phyloP scores from a whole-genome alignment of 2,888 invertebrate species.

The Mesochorus sp. region DNA sequence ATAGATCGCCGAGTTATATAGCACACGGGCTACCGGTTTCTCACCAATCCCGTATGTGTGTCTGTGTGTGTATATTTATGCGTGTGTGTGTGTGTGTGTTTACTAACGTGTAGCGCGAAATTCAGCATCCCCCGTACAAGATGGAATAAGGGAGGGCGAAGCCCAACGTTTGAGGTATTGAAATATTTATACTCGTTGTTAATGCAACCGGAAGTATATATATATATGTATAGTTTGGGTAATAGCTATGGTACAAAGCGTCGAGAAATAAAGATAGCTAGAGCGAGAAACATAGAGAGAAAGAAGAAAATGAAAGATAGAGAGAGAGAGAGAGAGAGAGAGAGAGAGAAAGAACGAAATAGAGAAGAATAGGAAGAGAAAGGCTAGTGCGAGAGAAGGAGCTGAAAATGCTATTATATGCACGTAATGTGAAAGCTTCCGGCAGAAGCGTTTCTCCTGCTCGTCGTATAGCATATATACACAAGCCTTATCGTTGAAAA shows the following conservation, averaged over 20 bases:
- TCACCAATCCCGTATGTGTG: background rate
- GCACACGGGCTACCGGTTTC: background rate
- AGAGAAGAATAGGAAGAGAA: background rate
- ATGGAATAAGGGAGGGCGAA: constrained; percentile 14
- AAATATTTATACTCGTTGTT: constrained; percentile 71
- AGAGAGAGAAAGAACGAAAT: too few species aligned
- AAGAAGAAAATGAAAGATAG: background rate
- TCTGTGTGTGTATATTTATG: background rate
- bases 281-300: too few species aligned
- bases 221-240: background rate
- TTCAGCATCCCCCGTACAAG: background rate
- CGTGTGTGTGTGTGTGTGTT: background rate
- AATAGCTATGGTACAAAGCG: background rate
- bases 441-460: background rate
- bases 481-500: constrained; percentile 20
- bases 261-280: background rate
- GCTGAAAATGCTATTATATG: constrained; percentile 24
- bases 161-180: constrained; percentile 39
- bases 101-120: too few species aligned
- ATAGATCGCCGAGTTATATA: background rate
- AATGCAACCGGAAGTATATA: constrained; percentile 67
- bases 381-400: constrained; percentile 4
- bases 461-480: too few species aligned
- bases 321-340: constrained; percentile 25
- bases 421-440: constrained; percentile 13